Base-by-base conservation (phyloP, 1,140 invertebrate species). In the Nasonia vitripennis region DNA sequence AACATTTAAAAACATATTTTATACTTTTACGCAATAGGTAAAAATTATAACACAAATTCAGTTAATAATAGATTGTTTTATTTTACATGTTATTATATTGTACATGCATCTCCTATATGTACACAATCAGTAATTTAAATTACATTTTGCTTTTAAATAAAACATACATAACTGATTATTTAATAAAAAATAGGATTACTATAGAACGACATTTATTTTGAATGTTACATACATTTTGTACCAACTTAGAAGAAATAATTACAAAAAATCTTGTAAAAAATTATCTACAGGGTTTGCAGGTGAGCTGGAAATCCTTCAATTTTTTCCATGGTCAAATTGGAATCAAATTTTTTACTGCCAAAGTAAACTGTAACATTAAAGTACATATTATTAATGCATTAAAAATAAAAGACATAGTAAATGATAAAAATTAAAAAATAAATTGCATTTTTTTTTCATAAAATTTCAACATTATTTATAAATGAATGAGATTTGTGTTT, bases 291-390 rank as follows among this genome's bases (percentile, higher is more conserved):
- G 31, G 7, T 17, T 20, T 23, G n/a, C 51, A 5, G 68, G 41
- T 37, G 17, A 51, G 34, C 9, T 78, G 34, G 17, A 37, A 73
- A 84, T 79, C 31, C 48, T 4, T 81, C 45, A 75, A 85, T 81
- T 85, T 37, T 27, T 48, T 67, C 2, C 62, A 23, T 51, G 17
- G 11, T 17, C 7, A 14, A 23, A 74, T 45, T 23, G 12, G 23
- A 62, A 14, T n/a, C 2, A 9, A 74, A 41, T 41, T 73, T 74
- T 86, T 90, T 92, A 94, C 75, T 94, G 91, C 94, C 94, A 94
- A 68, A 94, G 88, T 68, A 94, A 90, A 81, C 94, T 93, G 91
- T 86, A 92, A 92, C 41, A 88, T 80, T 86, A 88, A 86, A 85
- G 82, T 23, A 67, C 77, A 23, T 75, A 27, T 73, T 45, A 51